phyloP scores from a whole-genome alignment of 2,113 vertebrate species.

The Porphyrio hochstetteri region DNA sequence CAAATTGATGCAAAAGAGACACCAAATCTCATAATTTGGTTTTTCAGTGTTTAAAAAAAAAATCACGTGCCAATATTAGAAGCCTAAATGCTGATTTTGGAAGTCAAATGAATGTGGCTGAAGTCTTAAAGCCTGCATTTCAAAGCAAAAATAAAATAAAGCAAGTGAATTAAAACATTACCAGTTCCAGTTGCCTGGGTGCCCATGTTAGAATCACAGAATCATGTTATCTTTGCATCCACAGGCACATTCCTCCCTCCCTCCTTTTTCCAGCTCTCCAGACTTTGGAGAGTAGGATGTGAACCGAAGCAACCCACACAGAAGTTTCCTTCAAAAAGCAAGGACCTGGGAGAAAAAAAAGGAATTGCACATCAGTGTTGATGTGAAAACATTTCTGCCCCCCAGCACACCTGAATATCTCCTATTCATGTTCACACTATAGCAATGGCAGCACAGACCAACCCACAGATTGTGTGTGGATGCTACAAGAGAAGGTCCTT shows the following conservation, averaged over 20 bases:
- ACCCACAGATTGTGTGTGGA: fast-evolving
- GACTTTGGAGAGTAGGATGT: not conserved
- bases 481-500: not conserved
- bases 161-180: not conserved
- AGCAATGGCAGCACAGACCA: not conserved
- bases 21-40: not conserved
- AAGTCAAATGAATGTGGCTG: not conserved
- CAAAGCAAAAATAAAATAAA: not conserved
- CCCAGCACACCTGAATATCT: not conserved
- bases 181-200: not conserved
- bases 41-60: not conserved
- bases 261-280: not conserved
- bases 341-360: not conserved
- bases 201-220: not conserved
- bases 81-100: not conserved
- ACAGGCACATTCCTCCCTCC: not conserved
- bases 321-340: not conserved
- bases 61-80: not conserved
- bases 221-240: not conserved
- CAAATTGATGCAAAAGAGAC: not conserved
- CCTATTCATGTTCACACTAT: fast-evolving
- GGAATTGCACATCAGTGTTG: not conserved
- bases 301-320: not conserved
- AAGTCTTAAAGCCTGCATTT: not conserved
- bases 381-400: not conserved